A percentile compares a stretch with the other conserved stretches of the same genome.
These are phyloP conservation scores for Nylanderia fulva DNA, from an alignment of 1,140 invertebrate species.

Conservation along the genomic window DNA sequence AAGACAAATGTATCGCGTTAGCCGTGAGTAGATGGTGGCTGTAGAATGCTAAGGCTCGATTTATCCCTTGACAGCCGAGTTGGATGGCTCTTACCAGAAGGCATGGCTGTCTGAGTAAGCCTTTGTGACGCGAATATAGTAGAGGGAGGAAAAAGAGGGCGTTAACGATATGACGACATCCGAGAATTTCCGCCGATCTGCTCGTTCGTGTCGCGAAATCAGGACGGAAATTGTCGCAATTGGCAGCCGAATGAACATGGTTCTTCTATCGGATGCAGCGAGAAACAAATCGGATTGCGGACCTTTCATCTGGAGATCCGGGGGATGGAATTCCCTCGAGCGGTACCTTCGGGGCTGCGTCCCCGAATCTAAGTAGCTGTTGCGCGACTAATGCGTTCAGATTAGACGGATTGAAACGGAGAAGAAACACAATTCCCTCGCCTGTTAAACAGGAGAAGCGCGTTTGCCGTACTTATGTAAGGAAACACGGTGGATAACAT, in stretches of 20 bases:
- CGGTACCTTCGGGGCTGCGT: neutral
- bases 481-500: slow-evolving; percentile 34
- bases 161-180: slow-evolving; percentile 45
- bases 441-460: slow-evolving; percentile 17
- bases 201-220: neutral
- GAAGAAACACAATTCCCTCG: slow-evolving; percentile 49
- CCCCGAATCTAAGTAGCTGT: slow-evolving; percentile 22
- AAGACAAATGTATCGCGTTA: slow-evolving; percentile 62
- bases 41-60: slow-evolving; percentile 52
- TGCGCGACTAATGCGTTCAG: slow-evolving; percentile 55
- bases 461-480: neutral
- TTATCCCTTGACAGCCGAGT: slow-evolving; percentile 53
- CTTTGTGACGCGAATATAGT: slow-evolving; percentile 49
- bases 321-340: slow-evolving; percentile 35
- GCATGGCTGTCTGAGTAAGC: neutral
- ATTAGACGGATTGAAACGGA: slow-evolving; percentile 44
- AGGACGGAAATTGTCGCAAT: neutral
- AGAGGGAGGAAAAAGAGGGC: neutral
- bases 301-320: slow-evolving; percentile 28
- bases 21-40: slow-evolving; percentile 31
- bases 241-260: neutral
- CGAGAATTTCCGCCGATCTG: slow-evolving; percentile 30
- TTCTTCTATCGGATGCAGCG: neutral
- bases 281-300: slow-evolving; percentile 49
- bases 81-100: slow-evolving; percentile 11